Percentiles rank a stretch among this genome's conserved stretches.
phyloP scores from a whole-genome alignment of 2,888 invertebrate genomes.

The Penaeus monodon region DNA sequence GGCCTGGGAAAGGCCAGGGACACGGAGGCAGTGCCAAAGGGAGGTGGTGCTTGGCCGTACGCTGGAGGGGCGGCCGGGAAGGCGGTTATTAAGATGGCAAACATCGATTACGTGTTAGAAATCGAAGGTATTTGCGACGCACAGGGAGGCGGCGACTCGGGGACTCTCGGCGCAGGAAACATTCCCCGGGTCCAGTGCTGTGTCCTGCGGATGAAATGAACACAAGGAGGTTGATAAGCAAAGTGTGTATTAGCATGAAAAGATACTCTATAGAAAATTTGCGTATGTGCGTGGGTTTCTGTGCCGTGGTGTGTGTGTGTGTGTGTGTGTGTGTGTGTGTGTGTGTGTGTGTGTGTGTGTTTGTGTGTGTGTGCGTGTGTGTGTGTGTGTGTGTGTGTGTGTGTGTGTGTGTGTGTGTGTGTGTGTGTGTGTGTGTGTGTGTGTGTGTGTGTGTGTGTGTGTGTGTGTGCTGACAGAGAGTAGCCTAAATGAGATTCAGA shows the following conservation, averaged over 20 bases:
- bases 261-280: neutral
- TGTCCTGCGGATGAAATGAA: too few species aligned
- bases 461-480: too few species aligned
- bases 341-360: neutral
- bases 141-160: neutral
- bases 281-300: neutral
- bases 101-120: too few species aligned
- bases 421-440: neutral
- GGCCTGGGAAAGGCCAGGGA: neutral
- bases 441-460: neutral
- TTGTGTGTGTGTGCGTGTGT: slow-evolving; percentile 7
- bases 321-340: slow-evolving; percentile 7
- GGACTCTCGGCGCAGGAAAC: neutral
- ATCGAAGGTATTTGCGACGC: too few species aligned
- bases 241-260: neutral
- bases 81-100: neutral
- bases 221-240: neutral
- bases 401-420: slow-evolving; percentile 5
- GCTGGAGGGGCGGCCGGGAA: neutral
- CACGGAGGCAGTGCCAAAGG: neutral
- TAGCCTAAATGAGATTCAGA: slow-evolving; percentile 10
- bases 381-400: slow-evolving; percentile 16
- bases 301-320: neutral
- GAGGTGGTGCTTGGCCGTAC: neutral
- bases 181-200: too few species aligned